phyloP scores from a whole-genome alignment of 2,113 vertebrate genomes.

The Dipodomys merriami region DNA sequence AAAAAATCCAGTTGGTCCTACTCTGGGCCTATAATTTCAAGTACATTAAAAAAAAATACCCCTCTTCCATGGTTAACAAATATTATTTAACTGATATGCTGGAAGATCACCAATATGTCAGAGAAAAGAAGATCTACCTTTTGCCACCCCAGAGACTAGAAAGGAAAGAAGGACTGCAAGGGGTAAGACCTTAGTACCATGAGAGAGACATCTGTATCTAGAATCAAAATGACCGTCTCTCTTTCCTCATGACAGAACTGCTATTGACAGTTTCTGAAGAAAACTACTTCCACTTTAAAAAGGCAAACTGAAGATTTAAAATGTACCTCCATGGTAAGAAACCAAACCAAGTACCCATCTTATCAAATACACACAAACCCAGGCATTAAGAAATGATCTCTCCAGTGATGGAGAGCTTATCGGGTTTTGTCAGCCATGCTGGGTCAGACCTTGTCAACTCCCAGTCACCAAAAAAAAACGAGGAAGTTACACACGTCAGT shows the following conservation, averaged over 20 bases:
- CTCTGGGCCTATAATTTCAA: conserved; percentile 27
- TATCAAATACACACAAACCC: neutral
- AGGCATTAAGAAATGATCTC: conserved; percentile 30
- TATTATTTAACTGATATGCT: conserved; percentile 1
- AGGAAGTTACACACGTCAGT: neutral
- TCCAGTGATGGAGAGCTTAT: conserved; percentile 33
- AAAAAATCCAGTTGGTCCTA: too few relatives aligned
- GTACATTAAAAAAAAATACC: neutral
- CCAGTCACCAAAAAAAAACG: neutral
- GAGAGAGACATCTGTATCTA: neutral
- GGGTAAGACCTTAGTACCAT: neutral
- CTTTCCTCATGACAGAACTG: neutral
- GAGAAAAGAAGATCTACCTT: conserved; percentile 6
- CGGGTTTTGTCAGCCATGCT: conserved; percentile 40
- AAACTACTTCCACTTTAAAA: conserved; percentile 20
- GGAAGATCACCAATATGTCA: neutral
- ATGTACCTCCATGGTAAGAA: conserved; percentile 16
- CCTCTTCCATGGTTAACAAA: neutral
- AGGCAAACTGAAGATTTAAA: conserved; percentile 50
- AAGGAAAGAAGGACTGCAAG: conserved; percentile 25
- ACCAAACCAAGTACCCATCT: neutral
- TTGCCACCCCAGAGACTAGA: neutral
- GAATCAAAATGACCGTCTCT: conserved; percentile 46
- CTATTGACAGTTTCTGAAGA: conserved; percentile 6
- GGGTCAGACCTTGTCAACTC: conserved; percentile 10